phyloP scores from a whole-genome alignment of 2,797 vertebrate species.

The Denticeps clupeoides region DNA sequence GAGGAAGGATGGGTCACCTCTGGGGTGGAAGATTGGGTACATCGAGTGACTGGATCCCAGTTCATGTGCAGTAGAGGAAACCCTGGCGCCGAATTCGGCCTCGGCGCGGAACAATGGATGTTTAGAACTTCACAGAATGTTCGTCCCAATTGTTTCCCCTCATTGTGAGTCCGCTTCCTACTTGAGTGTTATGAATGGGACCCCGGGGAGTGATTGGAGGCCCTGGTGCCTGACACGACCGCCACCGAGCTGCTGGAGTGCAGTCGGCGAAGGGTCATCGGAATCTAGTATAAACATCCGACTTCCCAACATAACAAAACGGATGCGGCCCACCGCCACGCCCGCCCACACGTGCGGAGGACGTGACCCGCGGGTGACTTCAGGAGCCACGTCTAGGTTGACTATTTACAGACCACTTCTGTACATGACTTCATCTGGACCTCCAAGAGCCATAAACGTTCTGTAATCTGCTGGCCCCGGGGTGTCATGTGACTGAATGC shows the following conservation, averaged over 20 bases:
- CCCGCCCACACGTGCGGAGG: too few species aligned
- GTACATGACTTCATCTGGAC: too few species aligned
- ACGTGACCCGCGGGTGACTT: too few species aligned
- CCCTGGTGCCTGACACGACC: neutral
- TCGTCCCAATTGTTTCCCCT: constrained; percentile 57
- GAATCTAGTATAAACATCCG: neutral
- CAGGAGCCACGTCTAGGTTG: too few species aligned
- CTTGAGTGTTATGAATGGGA: constrained; percentile 48
- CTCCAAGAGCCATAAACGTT: too few species aligned
- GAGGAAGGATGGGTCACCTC: constrained; percentile 33
- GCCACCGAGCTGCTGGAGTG: neutral
- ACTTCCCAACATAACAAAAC: too few species aligned
- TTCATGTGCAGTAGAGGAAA: constrained; percentile 10
- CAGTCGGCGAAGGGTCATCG: constrained; percentile 1
- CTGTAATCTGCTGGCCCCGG: too few species aligned
- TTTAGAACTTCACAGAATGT: constrained; percentile 36
- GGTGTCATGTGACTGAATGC: too few species aligned
- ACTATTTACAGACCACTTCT: too few species aligned
- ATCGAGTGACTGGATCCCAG: neutral
- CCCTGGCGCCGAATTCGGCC: constrained; percentile 38
- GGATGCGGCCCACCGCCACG: too few species aligned
- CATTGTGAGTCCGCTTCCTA: constrained; percentile 50
- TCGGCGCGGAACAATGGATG: constrained; percentile 40
- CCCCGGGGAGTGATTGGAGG: constrained; percentile 4
- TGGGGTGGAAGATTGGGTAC: constrained; percentile 6